These are phyloP conservation scores for Aphelenchoides bicaudatus DNA, from an alignment of 2,888 invertebrate genomes.

Conservation along the genomic window DNA sequence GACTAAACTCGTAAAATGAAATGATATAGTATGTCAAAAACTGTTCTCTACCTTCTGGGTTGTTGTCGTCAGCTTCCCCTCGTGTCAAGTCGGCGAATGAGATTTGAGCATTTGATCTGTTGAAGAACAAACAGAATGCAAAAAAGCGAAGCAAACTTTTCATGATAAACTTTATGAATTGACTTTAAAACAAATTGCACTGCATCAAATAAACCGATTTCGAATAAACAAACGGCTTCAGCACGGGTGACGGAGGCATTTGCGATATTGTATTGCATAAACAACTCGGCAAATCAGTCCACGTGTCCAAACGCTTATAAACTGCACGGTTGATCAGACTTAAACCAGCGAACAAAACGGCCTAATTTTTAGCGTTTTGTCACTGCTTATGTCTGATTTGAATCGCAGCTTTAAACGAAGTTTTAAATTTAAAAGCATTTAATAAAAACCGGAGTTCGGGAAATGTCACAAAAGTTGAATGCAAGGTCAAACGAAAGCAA, in stretches of 20 bases:
- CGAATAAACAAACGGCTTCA: not conserved
- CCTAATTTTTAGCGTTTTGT: slow-evolving; percentile 29
- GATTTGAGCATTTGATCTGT: not conserved
- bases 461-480: too few relatives aligned
- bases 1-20: slow-evolving; percentile 26
- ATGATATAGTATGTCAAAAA: not conserved
- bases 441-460: too few relatives aligned
- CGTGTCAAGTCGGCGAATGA: slow-evolving; percentile 9
- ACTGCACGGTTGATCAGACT: too few relatives aligned
- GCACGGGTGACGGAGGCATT: not conserved
- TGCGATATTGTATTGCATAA: slow-evolving; percentile 11
- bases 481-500: too few relatives aligned
- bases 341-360: slow-evolving; percentile 35
- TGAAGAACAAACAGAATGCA: slow-evolving; percentile 12
- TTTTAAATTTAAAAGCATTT: too few relatives aligned
- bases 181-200: not conserved
- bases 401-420: too few relatives aligned
- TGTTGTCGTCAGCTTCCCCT: not conserved
- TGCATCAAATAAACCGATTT: not conserved
- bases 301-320: slow-evolving; percentile 29
- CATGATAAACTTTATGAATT: too few relatives aligned
- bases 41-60: slow-evolving; percentile 21
- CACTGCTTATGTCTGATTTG: too few relatives aligned
- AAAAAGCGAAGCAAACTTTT: not conserved
- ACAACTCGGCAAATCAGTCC: not conserved